phyloP scores from a whole-genome alignment of 2,797 vertebrate genomes.

The Ceryle rudis region DNA sequence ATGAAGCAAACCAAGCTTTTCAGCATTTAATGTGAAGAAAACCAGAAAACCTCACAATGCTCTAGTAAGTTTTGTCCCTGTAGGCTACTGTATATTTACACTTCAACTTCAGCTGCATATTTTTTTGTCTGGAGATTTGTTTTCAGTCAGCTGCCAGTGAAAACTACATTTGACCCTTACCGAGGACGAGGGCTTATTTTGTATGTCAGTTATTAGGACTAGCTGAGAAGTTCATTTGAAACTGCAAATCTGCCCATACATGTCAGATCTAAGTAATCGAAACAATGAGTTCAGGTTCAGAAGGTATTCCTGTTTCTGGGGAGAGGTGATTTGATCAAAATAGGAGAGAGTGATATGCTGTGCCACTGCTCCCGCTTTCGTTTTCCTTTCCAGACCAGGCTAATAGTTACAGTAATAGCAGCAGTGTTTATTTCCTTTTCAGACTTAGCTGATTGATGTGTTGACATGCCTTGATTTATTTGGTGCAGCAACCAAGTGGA shows the following conservation, averaged over 20 bases:
- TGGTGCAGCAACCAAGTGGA: neutral
- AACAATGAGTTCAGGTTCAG: neutral
- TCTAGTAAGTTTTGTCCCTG: neutral
- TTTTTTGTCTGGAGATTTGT: neutral
- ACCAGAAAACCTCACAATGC: neutral
- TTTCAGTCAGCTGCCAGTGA: neutral
- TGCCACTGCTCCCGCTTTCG: neutral
- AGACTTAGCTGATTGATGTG: neutral
- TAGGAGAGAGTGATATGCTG: neutral
- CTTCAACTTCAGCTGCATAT: neutral
- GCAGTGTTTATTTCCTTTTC: neutral
- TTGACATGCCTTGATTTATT: neutral
- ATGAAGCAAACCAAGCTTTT: neutral
- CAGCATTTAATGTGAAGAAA: neutral
- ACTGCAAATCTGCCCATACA: neutral
- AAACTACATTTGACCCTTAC: neutral
- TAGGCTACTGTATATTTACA: neutral
- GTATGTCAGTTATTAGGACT: neutral
- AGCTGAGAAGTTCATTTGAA: conserved; percentile 18
- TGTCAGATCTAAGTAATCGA: neutral
- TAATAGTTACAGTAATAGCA: neutral
- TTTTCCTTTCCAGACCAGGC: neutral
- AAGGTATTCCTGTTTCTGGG: neutral
- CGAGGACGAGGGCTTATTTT: neutral
- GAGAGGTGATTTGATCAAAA: neutral